phyloP scores from a whole-genome alignment of 2,113 vertebrate genomes.

The Callipepla squamata region DNA sequence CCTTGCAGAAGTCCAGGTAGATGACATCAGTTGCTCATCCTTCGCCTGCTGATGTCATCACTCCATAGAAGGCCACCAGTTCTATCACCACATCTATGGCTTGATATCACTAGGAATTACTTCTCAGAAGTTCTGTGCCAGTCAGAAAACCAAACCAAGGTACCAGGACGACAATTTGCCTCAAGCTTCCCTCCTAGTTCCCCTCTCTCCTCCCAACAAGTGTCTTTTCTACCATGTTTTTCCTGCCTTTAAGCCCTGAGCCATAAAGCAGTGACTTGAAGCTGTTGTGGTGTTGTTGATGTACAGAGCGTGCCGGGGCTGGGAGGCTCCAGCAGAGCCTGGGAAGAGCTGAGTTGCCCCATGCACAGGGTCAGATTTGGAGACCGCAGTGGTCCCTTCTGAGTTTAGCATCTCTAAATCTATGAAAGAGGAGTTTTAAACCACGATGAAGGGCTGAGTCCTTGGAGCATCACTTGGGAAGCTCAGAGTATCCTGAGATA shows the following conservation, averaged over 20 bases:
- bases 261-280: rapidly evolving
- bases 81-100: neutral
- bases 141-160: neutral
- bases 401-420: conserved; percentile 46
- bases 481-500: neutral
- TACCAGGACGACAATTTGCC: neutral
- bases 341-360: conserved; percentile 1
- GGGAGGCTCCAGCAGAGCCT: neutral
- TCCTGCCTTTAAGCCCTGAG: neutral
- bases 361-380: neutral
- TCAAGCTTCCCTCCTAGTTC: neutral
- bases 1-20: neutral
- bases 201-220: neutral
- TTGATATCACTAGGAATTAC: neutral
- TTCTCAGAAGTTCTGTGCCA: neutral
- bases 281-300: neutral
- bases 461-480: conserved; percentile 28
- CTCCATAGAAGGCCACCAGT: neutral
- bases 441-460: neutral
- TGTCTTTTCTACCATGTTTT: neutral
- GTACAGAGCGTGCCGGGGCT: neutral
- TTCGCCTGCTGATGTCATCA: neutral
- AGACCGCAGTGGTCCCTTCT: neutral
- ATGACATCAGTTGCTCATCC: neutral
- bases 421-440: conserved; percentile 46